Base-by-base conservation (phyloP, 30 jellyfish, hydroid and myxozoan genomes). In the Rhopilema esculentum region DNA sequence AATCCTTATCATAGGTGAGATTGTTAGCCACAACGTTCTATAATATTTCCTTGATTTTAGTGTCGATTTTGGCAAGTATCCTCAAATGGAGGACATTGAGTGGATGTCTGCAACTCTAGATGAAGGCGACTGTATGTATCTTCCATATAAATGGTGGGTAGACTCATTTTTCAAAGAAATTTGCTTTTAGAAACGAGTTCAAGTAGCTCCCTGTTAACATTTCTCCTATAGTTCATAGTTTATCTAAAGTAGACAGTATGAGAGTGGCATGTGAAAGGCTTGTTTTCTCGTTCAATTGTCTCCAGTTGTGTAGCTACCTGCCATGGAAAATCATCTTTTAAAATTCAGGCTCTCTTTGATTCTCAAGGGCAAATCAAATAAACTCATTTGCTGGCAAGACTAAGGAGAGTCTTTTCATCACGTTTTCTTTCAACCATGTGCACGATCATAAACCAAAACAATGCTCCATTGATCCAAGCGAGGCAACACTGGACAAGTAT, bases 41-140 rank as follows among this genome's bases (percentile, higher is more conserved):
- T n/a, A n/a, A n/a, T n/a, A n/a, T n/a, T n/a, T n/a, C n/a, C n/a
- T n/a, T n/a, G n/a, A n/a, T n/a, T n/a, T 48, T 72, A 86, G 95
- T 27, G 95, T 86, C 23, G 95, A 86, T 77, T 86, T 71, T 86
- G 95, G 85, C 30, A 86, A 76, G 49, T 86, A 86, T 52, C 95
- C 95, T 0, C 77, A 75, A 40, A 33, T 86, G 88, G 85, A 77
- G 48, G 95, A 86, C 48, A 69, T 86, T 20, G 95, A 86, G 21
- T 86, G 87, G 87, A 49, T 40, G 30, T 65, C 79, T 0, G 89
- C 85, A 1, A 23, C 40, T 27, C 27, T 86, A 40, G 57, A 57
- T 1, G 89, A 86, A 52, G 95, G 95, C 12, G 95, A 86, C 27
- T 86, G 95, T 84, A 48, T 86, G 71, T 86, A 74, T 61, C 69